A percentile compares a stretch with the other conserved stretches of the same genome.
These are phyloP conservation scores for Neogale vison DNA, from an alignment of 2,113 vertebrate genomes.

Conservation along the genomic window DNA sequence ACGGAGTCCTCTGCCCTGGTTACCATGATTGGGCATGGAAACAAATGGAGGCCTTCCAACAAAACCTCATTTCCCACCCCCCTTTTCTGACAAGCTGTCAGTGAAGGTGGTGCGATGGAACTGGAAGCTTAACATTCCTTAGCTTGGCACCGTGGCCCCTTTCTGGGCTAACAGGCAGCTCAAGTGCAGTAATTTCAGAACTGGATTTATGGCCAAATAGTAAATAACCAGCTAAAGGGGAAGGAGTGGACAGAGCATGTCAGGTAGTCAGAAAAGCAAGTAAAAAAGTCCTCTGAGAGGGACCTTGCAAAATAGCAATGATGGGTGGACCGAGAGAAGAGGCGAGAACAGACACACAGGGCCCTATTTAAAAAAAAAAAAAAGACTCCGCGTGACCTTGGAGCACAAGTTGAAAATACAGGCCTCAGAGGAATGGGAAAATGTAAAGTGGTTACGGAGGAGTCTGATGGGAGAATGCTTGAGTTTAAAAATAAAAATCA, in stretches of 20 bases:
- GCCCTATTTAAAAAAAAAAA: background rate
- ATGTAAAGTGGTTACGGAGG: background rate
- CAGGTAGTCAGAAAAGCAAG: background rate
- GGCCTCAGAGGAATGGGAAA: fast-evolving
- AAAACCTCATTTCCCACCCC: background rate
- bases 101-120: fast-evolving
- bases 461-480: background rate
- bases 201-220: background rate
- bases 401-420: background rate
- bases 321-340: background rate
- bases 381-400: background rate
- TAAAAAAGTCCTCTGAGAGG: background rate
- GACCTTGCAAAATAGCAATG: background rate
- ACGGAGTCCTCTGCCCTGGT: background rate
- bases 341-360: fast-evolving
- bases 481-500: background rate
- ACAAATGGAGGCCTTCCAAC: fast-evolving
- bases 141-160: background rate
- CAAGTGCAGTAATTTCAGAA: background rate
- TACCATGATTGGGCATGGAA: background rate
- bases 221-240: background rate
- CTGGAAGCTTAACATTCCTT: background rate
- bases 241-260: fast-evolving
- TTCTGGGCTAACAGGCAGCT: background rate
- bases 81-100: background rate